Evolutionary conservation across 2,113 vertebrate genomes (phyloP).

Genomic region (Trinectes maculatus): DNA sequence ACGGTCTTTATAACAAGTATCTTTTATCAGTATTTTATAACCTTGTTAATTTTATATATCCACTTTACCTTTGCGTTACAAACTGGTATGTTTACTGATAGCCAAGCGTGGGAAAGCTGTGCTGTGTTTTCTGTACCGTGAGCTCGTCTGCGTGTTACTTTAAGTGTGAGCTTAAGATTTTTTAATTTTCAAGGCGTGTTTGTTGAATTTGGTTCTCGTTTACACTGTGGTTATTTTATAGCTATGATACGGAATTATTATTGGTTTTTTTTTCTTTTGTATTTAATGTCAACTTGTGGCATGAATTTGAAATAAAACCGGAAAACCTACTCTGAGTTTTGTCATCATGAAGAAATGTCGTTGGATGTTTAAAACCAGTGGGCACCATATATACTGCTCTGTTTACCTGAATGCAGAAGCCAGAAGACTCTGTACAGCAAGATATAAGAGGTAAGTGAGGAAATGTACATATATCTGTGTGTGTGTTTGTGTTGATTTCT

Average conservation of each 20-base stretch:
- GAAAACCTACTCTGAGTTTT: not conserved
- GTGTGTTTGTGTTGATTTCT: not conserved
- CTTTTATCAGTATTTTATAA: conserved; percentile 85
- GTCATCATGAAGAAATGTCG: no score
- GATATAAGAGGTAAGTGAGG: no score
- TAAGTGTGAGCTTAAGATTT: conserved; percentile 43
- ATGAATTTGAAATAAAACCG: conserved; percentile 86
- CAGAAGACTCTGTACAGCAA: no score
- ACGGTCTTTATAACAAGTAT: conserved; percentile 78
- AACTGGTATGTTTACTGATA: conserved; percentile 73
- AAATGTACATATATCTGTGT: no score
- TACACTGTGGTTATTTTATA: conserved; percentile 85
- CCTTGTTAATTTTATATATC: conserved; percentile 82
- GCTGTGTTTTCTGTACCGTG: conserved; percentile 74
- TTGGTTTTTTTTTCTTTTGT: conserved; percentile 83
- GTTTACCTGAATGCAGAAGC: no score
- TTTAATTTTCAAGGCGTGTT: conserved; percentile 43
- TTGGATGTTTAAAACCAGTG: no score
- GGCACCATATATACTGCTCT: no score
- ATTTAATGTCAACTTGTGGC: conserved; percentile 87
- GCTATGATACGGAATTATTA: conserved; percentile 67
- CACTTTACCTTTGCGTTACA: conserved; percentile 62
- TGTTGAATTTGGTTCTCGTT: conserved; percentile 70
- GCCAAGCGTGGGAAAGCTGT: conserved; percentile 68
- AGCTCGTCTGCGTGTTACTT: conserved; percentile 64